These are phyloP conservation scores for Acrobasis repandana DNA, from an alignment of 2,888 invertebrate species.

Conservation along the genomic window DNA sequence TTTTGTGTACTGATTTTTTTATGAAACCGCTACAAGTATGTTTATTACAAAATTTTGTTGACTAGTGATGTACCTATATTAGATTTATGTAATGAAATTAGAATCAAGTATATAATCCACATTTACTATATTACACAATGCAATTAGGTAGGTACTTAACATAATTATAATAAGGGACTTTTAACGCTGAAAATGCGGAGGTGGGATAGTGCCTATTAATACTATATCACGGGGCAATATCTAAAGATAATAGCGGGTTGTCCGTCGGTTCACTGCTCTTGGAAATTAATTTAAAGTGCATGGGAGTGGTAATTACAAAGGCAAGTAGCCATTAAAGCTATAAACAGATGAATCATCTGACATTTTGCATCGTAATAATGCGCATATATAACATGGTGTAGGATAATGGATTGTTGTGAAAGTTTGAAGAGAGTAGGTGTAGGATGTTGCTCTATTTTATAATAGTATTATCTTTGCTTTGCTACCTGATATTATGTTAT, in stretches of 20 bases:
- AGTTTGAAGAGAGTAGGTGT: background rate
- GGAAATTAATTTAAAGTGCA: constrained; percentile 77
- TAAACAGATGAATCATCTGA: constrained; percentile 63
- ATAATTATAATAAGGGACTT: constrained; percentile 23
- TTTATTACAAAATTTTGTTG: too few species aligned
- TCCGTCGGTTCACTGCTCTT: constrained; percentile 61
- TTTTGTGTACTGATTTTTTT: too few species aligned
- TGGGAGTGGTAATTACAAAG: constrained; percentile 66
- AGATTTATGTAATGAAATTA: background rate
- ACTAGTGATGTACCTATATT: too few species aligned
- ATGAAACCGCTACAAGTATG: too few species aligned
- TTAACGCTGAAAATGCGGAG: constrained; percentile 24
- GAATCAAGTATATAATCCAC: background rate
- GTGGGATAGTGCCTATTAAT: constrained; percentile 46
- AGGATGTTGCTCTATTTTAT: background rate
- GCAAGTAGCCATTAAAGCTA: constrained; percentile 67
- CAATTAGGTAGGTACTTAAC: background rate
- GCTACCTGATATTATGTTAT: too few species aligned
- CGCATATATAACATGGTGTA: constrained; percentile 24
- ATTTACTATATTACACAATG: background rate
- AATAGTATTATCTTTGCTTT: background rate
- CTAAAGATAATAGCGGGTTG: constrained; percentile 60
- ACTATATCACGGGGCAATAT: constrained; percentile 62
- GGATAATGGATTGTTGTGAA: constrained; percentile 14
- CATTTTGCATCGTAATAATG: constrained; percentile 58